phyloP scores from a whole-genome alignment of 1,140 invertebrate species.

The Ladona fulva region DNA sequence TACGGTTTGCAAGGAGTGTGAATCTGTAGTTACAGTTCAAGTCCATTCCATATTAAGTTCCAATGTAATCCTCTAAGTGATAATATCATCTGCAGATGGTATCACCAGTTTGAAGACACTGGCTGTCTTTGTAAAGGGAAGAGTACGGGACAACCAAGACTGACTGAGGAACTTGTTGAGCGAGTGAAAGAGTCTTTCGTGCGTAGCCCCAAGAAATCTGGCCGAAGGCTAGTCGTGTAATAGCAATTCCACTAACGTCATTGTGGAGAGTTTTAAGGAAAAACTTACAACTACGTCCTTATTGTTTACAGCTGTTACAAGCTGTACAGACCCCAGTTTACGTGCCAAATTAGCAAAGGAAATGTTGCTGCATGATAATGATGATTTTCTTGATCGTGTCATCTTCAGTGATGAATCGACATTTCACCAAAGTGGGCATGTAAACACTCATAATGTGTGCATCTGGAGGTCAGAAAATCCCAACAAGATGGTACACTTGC shows the following conservation, averaged over 20 bases:
- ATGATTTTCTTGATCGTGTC: constrained; percentile 17
- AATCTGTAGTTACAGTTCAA: background rate
- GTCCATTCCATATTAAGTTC: background rate
- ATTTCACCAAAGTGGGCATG: constrained; percentile 5
- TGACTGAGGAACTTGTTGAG: background rate
- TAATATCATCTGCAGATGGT: too few species aligned
- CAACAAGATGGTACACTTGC: background rate
- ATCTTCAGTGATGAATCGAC: too few species aligned
- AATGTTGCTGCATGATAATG: background rate
- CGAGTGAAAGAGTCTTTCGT: background rate
- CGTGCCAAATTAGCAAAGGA: background rate
- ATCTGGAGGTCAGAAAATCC: constrained; percentile 20
- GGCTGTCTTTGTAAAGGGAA: too few species aligned
- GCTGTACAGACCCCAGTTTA: background rate
- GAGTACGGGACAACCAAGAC: background rate
- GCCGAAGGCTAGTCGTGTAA: background rate
- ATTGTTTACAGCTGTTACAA: background rate
- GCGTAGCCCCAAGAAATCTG: background rate
- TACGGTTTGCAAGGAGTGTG: background rate
- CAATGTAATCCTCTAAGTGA: too few species aligned
- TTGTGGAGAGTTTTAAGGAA: background rate
- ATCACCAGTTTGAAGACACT: too few species aligned
- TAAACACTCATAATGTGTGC: constrained; percentile 19
- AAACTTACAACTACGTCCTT: background rate
- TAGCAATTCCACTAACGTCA: background rate